phyloP scores from a whole-genome alignment of 2,888 invertebrate genomes.

The Leptopilina drosophilae region DNA sequence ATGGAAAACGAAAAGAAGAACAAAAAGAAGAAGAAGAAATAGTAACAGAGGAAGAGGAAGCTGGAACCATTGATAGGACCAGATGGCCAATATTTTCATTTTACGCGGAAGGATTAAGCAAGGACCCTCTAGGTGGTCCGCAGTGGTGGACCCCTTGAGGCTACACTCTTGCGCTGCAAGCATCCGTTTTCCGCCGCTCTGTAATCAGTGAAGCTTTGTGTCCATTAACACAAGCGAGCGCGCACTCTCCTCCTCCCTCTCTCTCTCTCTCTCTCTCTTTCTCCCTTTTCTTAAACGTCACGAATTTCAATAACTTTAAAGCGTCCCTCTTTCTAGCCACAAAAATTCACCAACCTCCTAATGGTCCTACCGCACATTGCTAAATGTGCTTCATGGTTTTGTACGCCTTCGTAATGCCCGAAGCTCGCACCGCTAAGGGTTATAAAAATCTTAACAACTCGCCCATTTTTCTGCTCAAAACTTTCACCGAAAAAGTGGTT shows the following conservation, averaged over 20 bases:
- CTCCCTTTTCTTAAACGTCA: constrained; percentile 21
- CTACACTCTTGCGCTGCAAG: constrained; percentile 45
- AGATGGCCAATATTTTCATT: constrained; percentile 30
- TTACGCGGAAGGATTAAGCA: constrained; percentile 60
- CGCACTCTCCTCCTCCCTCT: background rate
- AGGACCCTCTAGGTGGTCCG: constrained; percentile 64
- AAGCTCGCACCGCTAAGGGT: constrained; percentile 29
- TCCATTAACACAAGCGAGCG: constrained; percentile 40
- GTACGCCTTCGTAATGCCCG: constrained; percentile 10
- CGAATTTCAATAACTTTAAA: constrained; percentile 39
- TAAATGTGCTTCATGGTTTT: constrained; percentile 34
- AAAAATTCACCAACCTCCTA: constrained; percentile 40
- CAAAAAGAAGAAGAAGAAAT: too few relatives aligned
- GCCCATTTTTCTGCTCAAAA: constrained; percentile 19
- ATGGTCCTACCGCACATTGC: constrained; percentile 37
- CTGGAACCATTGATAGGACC: constrained; percentile 14
- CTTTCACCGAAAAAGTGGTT: constrained; percentile 40
- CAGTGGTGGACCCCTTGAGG: constrained; percentile 53
- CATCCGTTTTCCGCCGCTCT: constrained; percentile 63
- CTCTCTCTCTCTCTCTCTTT: too few relatives aligned
- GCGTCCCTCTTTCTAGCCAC: constrained; percentile 3
- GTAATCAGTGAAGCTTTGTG: constrained; percentile 66
- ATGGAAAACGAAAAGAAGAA: too few relatives aligned
- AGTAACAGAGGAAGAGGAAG: background rate
- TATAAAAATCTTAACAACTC: constrained; percentile 39